A percentile compares a stretch with the other conserved stretches of the same genome.
These are phyloP conservation scores for Atta texana DNA, from an alignment of 1,140 invertebrate species.

Conservation along the genomic window DNA sequence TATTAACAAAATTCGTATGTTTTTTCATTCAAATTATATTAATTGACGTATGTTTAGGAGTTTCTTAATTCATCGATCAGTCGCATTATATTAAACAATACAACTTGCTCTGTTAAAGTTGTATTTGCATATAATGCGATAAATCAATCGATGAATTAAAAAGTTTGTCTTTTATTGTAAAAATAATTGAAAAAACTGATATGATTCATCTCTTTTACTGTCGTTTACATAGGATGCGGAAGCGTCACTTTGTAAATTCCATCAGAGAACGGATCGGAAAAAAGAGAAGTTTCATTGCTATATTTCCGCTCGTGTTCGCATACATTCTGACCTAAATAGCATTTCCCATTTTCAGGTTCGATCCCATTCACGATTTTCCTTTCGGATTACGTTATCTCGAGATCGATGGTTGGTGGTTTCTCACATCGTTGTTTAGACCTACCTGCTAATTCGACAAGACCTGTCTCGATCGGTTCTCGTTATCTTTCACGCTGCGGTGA, in stretches of 20 bases:
- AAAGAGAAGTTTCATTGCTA: background rate
- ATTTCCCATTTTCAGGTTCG: background rate
- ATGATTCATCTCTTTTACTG: background rate
- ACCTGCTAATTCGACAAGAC: constrained; percentile 75
- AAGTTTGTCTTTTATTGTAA: background rate
- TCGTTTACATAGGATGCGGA: background rate
- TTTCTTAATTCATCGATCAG: too few relatives aligned
- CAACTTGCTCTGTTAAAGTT: too few relatives aligned
- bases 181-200: background rate
- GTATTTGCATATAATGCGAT: too few relatives aligned
- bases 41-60: background rate
- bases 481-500: constrained; percentile 59
- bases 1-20: background rate
- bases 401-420: constrained; percentile 24
- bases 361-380: constrained; percentile 34
- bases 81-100: too few relatives aligned
- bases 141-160: too few relatives aligned
- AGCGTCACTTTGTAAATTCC: background rate
- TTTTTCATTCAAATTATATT: background rate
- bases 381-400: constrained; percentile 52
- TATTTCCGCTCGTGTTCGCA: constrained; percentile 6
- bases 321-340: background rate
- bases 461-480: constrained; percentile 69
- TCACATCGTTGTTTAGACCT: constrained; percentile 65
- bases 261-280: background rate